These are phyloP conservation scores for Itoplectis maculator DNA, from an alignment of 2,888 invertebrate species.

Conservation along the genomic window DNA sequence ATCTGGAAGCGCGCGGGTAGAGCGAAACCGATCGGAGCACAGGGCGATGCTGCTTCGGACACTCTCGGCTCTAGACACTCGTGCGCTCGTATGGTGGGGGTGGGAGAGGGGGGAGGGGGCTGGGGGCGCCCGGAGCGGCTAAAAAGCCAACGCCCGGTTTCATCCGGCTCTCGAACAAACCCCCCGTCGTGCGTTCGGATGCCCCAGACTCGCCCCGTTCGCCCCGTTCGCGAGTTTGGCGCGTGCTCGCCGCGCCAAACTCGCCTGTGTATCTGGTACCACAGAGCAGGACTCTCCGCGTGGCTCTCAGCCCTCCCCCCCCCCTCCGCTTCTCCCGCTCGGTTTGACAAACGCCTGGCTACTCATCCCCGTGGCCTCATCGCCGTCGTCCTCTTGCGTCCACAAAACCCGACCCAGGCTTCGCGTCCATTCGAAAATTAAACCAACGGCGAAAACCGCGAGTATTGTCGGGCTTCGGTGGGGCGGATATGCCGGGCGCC, in stretches of 20 bases:
- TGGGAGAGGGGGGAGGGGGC: too few relatives aligned
- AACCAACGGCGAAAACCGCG: not conserved
- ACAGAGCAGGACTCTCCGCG: too few relatives aligned
- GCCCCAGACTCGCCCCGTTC: too few relatives aligned
- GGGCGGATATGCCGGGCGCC: not conserved
- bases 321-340: too few relatives aligned
- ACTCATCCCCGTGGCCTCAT: constrained; percentile 34
- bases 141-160: constrained; percentile 66
- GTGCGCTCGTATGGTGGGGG: too few relatives aligned
- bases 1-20: constrained; percentile 77
- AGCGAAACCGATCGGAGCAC: constrained; percentile 65
- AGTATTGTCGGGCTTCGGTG: constrained; percentile 38
- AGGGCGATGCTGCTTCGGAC: constrained; percentile 34
- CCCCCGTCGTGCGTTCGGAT: too few relatives aligned
- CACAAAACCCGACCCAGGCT: constrained; percentile 9
- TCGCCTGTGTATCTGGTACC: too few relatives aligned
- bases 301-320: too few relatives aligned
- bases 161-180: constrained; percentile 57
- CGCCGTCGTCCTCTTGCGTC: constrained; percentile 19
- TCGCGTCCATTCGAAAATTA: constrained; percentile 29
- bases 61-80: constrained; percentile 36
- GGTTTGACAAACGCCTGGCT: constrained; percentile 52
- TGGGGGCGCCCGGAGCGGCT: constrained; percentile 42
- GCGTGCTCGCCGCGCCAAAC: constrained; percentile 54
- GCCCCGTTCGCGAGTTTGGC: constrained; percentile 16